Base-by-base conservation (phyloP, 2,888 invertebrate genomes). In the Pocota personata region DNA sequence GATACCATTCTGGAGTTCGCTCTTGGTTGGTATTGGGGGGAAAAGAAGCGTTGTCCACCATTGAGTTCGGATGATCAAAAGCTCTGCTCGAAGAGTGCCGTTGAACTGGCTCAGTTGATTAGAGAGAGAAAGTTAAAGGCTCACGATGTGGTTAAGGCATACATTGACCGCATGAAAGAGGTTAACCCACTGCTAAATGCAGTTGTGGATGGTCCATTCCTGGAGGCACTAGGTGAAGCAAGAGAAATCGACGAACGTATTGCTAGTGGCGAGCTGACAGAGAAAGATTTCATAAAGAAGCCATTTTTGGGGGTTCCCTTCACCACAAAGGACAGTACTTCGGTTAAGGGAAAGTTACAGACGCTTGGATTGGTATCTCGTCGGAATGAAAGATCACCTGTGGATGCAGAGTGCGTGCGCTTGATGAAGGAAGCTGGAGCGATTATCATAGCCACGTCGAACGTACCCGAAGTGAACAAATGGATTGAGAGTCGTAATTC, bases 241-340 rank as follows among this genome's bases (percentile, higher is more conserved):
- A 93, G 93, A 77, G 93, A 93, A 79, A 94, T 97, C 4, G 98
- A 98, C 91, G 91, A 93, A 55, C 92, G 95, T 69, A 94, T 98
- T 24, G 93, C 93, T 30, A 93, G 92, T 50, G 94, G 94, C 0
- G 90, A 93, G 46, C 93, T 95, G 66, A 91, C 94, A 0, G 94
- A 95, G 27, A 94, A 94, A 12, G 95, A 96, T 88, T 95, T 96
- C 83, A 93, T 93, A 62, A 92, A 94, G 16, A 96, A 95, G 92
- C 97, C 98, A 3, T 97, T 98, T 89, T 93, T 98, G 69, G 95
- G 98, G 6, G 96, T 99, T 5, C 98, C 99, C 0, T 97, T 98
- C 91, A 97, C 98, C 5, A 95, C 96, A 0, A 99, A 99, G 92
- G 98, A 98, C 91, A 96, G 97, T 71, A 97, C 97, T 78, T 94